Evolutionary conservation across 92 coral and sea anemone species (phyloP), one percentile per base, ranked within the genome.

Genomic region (Epizoanthus scotinus): DNA sequence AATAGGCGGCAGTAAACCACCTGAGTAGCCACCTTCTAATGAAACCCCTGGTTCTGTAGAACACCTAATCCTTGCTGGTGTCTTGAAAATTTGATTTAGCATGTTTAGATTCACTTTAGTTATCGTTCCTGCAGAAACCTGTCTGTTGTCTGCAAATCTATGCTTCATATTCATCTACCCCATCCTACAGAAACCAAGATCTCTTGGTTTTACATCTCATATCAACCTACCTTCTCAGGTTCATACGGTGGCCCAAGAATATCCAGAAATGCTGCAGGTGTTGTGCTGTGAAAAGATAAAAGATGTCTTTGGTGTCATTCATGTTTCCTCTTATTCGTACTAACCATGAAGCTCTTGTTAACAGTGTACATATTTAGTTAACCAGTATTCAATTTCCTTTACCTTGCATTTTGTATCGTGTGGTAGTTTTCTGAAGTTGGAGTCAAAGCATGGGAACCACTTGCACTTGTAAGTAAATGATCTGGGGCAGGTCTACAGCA

Each of bases 191-290:
- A 36, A 36, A 36, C 42, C 42, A 2, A 2, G 42, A 5, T 36
- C 42, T 5, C 42, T 5, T 36, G 42, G 42, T 2, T 2, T 5
- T 34, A 42, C 15, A 53, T 6, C 20, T 36, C 3, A 40, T 8
- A 22, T 15, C 12, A 0, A 31, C 64, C 28, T 34, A 85, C 97
- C 87, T 88, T 83, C 26, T 86, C 88, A 29, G 93, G 93, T 60
- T 90, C 89, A 74, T 94, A 94, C 12, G 98, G 98, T 18, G 98
- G 98, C 31, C 92, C 98, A 52, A 94, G 83, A 57, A 94, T 90
- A 63, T 94, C 98, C 47, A 94, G 82, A 61, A 94, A 92, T 55
- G 98, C 98, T 24, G 98, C 85, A 66, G 98, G 92, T 14, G 93
- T 90, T 26, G 67, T 65, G 44, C 92, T 92, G 69, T 72, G 70